These are phyloP conservation scores for Phymatocera aterrima DNA, from an alignment of 2,888 invertebrate species.

Conservation along the genomic window DNA sequence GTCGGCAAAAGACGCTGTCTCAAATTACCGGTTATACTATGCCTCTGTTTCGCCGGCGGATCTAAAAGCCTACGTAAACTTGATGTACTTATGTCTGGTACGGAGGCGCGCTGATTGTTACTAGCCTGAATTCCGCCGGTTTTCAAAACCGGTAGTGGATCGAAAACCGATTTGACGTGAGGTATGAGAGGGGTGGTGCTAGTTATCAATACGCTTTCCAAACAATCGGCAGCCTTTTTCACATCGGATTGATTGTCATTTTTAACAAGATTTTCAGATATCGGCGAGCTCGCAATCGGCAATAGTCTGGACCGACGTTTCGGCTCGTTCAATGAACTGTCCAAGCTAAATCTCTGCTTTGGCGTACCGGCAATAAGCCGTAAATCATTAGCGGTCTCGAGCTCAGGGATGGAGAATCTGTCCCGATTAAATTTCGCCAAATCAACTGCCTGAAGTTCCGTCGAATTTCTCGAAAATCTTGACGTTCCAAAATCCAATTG, in stretches of 20 bases:
- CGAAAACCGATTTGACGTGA: slow-evolving; percentile 56
- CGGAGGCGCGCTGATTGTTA: slow-evolving; percentile 64
- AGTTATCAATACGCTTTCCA: slow-evolving; percentile 65
- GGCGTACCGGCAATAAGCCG: slow-evolving; percentile 68
- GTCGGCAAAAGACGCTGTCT: slow-evolving; percentile 57
- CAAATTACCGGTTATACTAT: slow-evolving; percentile 67
- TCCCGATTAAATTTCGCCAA: slow-evolving; percentile 66
- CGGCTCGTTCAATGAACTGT: slow-evolving; percentile 65
- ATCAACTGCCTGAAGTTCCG: slow-evolving; percentile 52
- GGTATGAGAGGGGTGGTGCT: slow-evolving; percentile 67
- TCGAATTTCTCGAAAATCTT: slow-evolving; percentile 59
- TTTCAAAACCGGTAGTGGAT: slow-evolving; percentile 44
- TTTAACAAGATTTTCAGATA: slow-evolving; percentile 61
- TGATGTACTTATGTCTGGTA: slow-evolving; percentile 69
- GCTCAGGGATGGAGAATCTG: slow-evolving; percentile 69
- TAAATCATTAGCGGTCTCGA: slow-evolving; percentile 69
- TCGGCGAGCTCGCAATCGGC: slow-evolving; percentile 70
- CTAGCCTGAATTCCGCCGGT: slow-evolving; percentile 10
- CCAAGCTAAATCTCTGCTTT: slow-evolving; percentile 68
- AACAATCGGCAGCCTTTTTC: slow-evolving; percentile 56
- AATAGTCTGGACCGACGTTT: slow-evolving; percentile 61
- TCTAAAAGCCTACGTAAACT: slow-evolving; percentile 67
- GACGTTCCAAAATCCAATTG: slow-evolving; percentile 66
- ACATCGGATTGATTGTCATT: not conserved
- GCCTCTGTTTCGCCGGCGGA: slow-evolving; percentile 67